Conservation (phyloP, 1,140 invertebrate species). For the Apis laboriosa region DNA sequence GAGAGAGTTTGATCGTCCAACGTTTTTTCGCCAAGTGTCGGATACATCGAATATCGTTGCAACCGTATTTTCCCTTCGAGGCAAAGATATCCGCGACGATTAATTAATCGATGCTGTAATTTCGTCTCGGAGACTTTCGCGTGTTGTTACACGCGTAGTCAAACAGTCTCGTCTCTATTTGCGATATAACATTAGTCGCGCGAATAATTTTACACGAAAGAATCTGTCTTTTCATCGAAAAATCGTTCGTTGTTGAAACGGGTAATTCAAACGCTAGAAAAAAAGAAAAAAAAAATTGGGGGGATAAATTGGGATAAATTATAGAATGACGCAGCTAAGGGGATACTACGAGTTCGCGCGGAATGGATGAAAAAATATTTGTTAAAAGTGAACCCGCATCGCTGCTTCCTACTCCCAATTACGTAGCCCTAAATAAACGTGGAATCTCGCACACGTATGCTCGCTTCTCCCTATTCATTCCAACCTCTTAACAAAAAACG, state of each 20-base stretch:
- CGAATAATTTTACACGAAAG: too few relatives aligned
- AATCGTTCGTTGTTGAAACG: too few relatives aligned
- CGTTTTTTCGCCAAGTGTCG: background rate
- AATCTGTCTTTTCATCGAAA: too few relatives aligned
- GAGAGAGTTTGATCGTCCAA: background rate
- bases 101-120: background rate
- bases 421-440: background rate
- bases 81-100: background rate
- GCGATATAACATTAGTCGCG: too few relatives aligned
- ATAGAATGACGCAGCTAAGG: too few relatives aligned
- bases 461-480: background rate
- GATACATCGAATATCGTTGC: too few relatives aligned
- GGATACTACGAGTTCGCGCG: too few relatives aligned
- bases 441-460: background rate
- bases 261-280: too few relatives aligned
- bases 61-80: background rate
- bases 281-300: too few relatives aligned
- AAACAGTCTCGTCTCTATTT: background rate
- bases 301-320: too few relatives aligned
- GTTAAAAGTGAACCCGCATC: too few relatives aligned
- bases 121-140: background rate
- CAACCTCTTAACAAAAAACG: background rate
- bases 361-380: too few relatives aligned
- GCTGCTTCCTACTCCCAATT: background rate
- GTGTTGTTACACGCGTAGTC: background rate